A percentile compares a stretch with the other conserved stretches of the same genome.
These are phyloP conservation scores for Choloepus hoffmanni DNA, from an alignment of 2,113 vertebrate species.

Conservation along the genomic window DNA sequence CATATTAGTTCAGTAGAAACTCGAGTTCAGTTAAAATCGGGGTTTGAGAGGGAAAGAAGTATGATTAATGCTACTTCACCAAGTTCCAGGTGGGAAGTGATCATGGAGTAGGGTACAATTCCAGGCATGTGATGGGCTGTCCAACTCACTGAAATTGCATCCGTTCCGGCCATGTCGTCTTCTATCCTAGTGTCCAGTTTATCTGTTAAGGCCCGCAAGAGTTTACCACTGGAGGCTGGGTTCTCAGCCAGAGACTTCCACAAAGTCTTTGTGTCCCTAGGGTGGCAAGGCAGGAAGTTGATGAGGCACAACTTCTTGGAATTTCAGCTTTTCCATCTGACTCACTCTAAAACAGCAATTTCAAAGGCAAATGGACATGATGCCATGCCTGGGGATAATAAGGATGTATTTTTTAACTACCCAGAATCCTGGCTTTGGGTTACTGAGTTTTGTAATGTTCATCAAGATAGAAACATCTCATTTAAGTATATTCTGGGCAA, in stretches of 20 bases:
- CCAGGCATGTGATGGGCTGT: background rate
- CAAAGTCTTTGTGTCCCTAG: slow-evolving; percentile 75
- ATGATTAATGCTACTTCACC: background rate
- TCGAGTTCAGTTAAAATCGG: background rate
- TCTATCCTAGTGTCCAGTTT: slow-evolving; percentile 66
- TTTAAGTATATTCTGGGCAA: background rate
- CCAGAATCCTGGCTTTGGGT: background rate
- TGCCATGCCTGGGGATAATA: background rate
- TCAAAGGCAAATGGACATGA: background rate
- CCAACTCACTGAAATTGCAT: slow-evolving; percentile 72
- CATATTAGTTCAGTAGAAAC: background rate
- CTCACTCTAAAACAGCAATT: background rate
- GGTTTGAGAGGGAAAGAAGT: background rate
- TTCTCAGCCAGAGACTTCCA: slow-evolving; percentile 79
- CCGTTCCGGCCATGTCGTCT: slow-evolving; percentile 57
- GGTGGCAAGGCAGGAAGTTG: background rate
- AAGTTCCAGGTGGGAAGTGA: background rate
- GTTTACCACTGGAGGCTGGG: slow-evolving; percentile 59
- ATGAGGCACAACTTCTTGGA: background rate
- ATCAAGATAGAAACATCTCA: background rate
- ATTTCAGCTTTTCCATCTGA: background rate
- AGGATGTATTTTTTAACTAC: background rate
- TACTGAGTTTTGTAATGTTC: background rate
- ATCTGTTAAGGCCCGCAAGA: slow-evolving; percentile 61
- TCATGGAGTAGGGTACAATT: fast-evolving